Base-by-base conservation (phyloP, 2,888 invertebrate species). In the Tuberolachnus salignus region DNA sequence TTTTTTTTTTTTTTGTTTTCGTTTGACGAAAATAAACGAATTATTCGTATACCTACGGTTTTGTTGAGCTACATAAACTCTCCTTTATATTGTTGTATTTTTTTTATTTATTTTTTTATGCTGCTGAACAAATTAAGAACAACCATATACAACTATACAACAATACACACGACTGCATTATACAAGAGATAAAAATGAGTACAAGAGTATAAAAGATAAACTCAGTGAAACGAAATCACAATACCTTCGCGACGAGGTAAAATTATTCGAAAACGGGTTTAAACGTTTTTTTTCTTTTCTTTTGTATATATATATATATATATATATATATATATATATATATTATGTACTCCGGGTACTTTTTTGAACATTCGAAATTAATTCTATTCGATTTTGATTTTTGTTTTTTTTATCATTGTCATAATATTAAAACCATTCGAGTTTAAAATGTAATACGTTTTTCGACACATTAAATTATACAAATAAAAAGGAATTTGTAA, bases 81-180 rank as follows among this genome's bases (percentile, higher is more conserved):
- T 49, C 6, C 23, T 66, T 42, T 42, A 51, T 51, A 11, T 2
- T 1, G 2, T 14, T 66, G 0, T 46, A 23, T 23, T 16, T 66
- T n/a, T 67, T n/a, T 44, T 19, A 6, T 26, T 51, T 3, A 34
- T 69, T 4, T 34, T 34, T 14, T 14, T 55, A 42, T 10, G 10
- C 42, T 4, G 10, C 16, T 21, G 44, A 70, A 44, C 55, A 70
- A 55, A 70, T 70, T 70, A 70, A 57, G 42, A 3, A 11, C 16
- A 11, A 21, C 55, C 34, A 19, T n/a, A n/a, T 67, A 51, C 13
- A n/a, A 67, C 16, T 19, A 59, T 14, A 61, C 3, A 61, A 61
- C 3, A 61, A 16, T 57, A 9, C 21, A 46, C 44, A 4, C 44
- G 21, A 55, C 42, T 9, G 19, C 6, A 14, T 10, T n/a, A 0